Evolutionary conservation across 2,113 vertebrate genomes (phyloP), one percentile per base, ranked within the genome.

Genomic region (Pollimyrus isidori): DNA sequence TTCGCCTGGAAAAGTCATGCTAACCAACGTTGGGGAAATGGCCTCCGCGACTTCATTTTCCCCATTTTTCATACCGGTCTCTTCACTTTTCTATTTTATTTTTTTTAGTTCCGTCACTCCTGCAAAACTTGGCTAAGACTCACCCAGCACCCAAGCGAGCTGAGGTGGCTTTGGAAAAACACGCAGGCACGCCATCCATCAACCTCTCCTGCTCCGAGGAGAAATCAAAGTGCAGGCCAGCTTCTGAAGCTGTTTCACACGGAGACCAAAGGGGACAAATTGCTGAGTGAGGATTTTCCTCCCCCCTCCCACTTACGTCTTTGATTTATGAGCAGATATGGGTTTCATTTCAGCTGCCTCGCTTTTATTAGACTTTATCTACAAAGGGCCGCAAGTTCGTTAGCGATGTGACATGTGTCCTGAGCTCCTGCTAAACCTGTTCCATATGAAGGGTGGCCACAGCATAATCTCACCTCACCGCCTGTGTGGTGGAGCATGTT

Each of bases 1-100:
- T 56, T 39, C 15, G 62, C n/a, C 83, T 87, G 62, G 84, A 87
- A 89, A 89, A 87, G 48, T 45, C 45, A 15, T 30, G 23, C 15
- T 49, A 87, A 86, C 46, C 35, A 56, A 87, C 0, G 7, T 21
- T 76, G 56, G 7, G 46, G 35, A 84, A 73, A 19, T 39, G n/a
- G 10, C 19, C n/a, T 30, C 11, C 11, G 26, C n/a, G 4, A 86
- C n/a, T 86, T 87, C 30, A 56, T 35, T 49, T 53, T 48, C 49
- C 26, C n/a, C 17, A 7, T 87, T 87, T 50, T 87, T 52, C 45
- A 35, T 56, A 21, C 35, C 30, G 21, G 76, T 84, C 4, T 84
- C 46, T 46, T 23, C 80, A 21, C n/a, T 48, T 84, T 46, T 84
- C 19, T 10, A 7, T 48, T 23, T 46, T 2, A 15, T 45, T 87